Conservation (phyloP, 1,140 invertebrate species). For the Euwallacea similis region DNA sequence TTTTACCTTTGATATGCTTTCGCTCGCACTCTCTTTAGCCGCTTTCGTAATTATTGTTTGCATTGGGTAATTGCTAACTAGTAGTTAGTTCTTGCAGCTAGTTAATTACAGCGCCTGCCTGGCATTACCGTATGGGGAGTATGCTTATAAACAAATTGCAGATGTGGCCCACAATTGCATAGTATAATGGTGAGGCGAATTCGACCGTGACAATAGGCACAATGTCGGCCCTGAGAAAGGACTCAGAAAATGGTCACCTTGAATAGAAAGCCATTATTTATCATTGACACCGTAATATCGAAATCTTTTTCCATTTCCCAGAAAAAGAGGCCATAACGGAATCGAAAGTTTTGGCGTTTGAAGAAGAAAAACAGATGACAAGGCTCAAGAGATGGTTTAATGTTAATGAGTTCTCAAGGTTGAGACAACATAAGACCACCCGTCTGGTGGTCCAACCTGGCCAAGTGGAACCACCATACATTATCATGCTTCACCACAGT, state of each 20-base stretch:
- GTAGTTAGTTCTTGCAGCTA: slow-evolving; percentile 19
- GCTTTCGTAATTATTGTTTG: slow-evolving; percentile 29
- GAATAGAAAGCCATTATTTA: slow-evolving; percentile 31
- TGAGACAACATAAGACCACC: not conserved
- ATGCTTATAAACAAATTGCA: too few relatives aligned
- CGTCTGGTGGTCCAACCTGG: not conserved
- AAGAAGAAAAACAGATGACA: not conserved
- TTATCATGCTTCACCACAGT: slow-evolving; percentile 20
- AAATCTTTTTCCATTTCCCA: slow-evolving; percentile 14
- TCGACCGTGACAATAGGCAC: slow-evolving; percentile 10
- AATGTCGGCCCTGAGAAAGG: slow-evolving; percentile 3
- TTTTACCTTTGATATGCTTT: slow-evolving; percentile 28
- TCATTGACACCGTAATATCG: slow-evolving; percentile 16
- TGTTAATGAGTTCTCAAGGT: not conserved
- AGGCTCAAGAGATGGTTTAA: not conserved
- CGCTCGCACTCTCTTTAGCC: not conserved
- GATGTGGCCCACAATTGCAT: too few relatives aligned
- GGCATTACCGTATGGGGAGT: too few relatives aligned
- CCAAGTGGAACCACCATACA: not conserved
- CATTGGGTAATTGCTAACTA: not conserved
- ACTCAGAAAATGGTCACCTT: slow-evolving; percentile 36
- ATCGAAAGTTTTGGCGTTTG: not conserved
- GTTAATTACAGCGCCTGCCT: slow-evolving; percentile 2
- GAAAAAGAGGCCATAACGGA: not conserved
- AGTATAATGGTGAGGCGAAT: not conserved